Percentiles rank a stretch among this genome's conserved stretches.
Evolutionary conservation across 2,113 vertebrate genomes (phyloP).

Genomic region (Lepisosteus oculatus): DNA sequence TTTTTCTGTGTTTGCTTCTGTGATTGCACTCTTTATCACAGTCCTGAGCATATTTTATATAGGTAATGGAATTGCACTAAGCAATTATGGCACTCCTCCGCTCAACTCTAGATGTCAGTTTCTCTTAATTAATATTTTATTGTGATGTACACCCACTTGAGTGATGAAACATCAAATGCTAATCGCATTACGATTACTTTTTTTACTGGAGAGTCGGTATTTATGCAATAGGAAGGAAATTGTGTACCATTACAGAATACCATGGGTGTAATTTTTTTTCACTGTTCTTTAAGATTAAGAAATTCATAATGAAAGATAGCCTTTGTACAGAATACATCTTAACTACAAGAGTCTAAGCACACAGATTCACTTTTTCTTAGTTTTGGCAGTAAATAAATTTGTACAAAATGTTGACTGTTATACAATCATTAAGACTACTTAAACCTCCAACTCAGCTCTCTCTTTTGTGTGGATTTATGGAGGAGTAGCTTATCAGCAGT

Average conservation of each 20-base stretch:
- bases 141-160: background rate
- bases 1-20: constrained; percentile 1
- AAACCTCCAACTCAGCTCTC: constrained; percentile 19
- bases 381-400: constrained; percentile 20
- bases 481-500: constrained; percentile 25
- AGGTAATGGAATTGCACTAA: constrained; percentile 16
- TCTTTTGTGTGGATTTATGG: constrained; percentile 26
- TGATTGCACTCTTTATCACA: constrained; percentile 37
- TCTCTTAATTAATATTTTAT: constrained; percentile 13
- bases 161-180: too few species aligned
- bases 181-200: too few species aligned
- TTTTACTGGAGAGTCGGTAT: constrained; percentile 24
- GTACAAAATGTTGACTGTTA: constrained; percentile 51
- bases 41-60: background rate
- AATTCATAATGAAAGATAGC: too few species aligned
- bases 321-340: too few species aligned
- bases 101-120: constrained; percentile 4
- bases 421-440: constrained; percentile 38
- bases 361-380: too few species aligned
- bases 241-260: too few species aligned
- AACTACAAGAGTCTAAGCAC: too few species aligned
- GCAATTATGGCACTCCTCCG: constrained; percentile 22
- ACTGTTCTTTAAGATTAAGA: too few species aligned
- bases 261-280: too few species aligned
- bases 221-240: too few species aligned